Evolutionary conservation across 2,888 invertebrate genomes (phyloP), one percentile per base, ranked within the genome.

Genomic region (Agapetus fuscipes): DNA sequence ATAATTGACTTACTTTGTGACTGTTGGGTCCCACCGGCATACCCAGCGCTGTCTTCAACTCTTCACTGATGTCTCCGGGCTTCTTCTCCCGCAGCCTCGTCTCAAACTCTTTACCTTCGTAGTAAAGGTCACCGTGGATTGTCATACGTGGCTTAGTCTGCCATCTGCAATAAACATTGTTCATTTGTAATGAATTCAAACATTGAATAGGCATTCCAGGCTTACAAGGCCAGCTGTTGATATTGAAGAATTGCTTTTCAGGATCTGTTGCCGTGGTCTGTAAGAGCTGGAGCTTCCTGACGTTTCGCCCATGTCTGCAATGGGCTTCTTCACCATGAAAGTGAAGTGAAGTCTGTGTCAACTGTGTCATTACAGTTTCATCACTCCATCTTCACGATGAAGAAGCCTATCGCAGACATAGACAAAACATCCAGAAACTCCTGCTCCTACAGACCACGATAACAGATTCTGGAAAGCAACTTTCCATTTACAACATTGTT

Each of bases 131-230:
- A 4, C 98, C 98, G 60, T 98, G 96, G 52, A 95, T 94, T 0
- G 96, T 95, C 93, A 99, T 94, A 49, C 88, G 83, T 0, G 98
- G 98, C 61, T 99, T 99, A 0, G 95, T 95, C 61, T 99, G 98
- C 93, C 95, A 98, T 57, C 88, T 86, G 45, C 32, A 53, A 49
- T 34, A 9, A 12, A n/a, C n/a, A n/a, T n/a, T n/a, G n/a, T n/a
- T n/a, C n/a, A n/a, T 24, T 13, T 3, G 5, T 3, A 20, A 11
- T 5, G 13, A 20, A 20, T 34, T 10, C 11, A 16, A 12, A 13
- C 27, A 34, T 14, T 12, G 10, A 4, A 33, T 27, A 37, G 37
- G 9, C 28, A 34, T 29, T 36, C 15, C 38, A 42, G 16, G 30
- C 31, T 20, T 9, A 24, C 7, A 38, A n/a, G 14, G 10, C 10